Evolutionary conservation across 2,113 vertebrate genomes (phyloP).

Genomic region (Gracilinanus agilis): DNA sequence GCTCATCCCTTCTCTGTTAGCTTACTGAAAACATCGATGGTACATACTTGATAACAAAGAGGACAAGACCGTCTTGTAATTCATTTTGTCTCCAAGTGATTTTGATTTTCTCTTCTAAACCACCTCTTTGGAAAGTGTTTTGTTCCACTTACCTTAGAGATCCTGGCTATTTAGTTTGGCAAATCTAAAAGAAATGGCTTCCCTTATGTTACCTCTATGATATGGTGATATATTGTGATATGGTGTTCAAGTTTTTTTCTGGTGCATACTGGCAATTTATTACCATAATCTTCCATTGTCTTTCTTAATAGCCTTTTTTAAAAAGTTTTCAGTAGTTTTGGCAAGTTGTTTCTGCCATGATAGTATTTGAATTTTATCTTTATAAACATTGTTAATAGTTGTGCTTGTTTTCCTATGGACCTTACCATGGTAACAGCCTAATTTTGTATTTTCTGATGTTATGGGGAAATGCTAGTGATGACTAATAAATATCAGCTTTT

Average conservation of each 20-base stretch:
- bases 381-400: neutral
- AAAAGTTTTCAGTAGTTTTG: neutral
- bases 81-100: neutral
- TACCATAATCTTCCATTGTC: neutral
- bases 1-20: neutral
- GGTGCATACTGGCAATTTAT: neutral
- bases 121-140: neutral
- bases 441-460: neutral
- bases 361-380: neutral
- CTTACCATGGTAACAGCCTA: neutral
- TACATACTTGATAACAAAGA: neutral
- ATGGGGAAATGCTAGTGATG: neutral
- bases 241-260: neutral
- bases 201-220: too few species aligned
- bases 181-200: neutral
- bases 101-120: neutral
- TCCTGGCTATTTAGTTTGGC: neutral
- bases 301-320: neutral
- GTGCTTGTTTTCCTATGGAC: neutral
- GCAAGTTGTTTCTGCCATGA: neutral
- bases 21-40: neutral
- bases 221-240: too few species aligned
- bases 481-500: neutral
- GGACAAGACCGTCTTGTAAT: neutral
- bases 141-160: neutral